Evolutionary conservation across 1,140 invertebrate genomes (phyloP).

Genomic region (Drosophila arizonae): DNA sequence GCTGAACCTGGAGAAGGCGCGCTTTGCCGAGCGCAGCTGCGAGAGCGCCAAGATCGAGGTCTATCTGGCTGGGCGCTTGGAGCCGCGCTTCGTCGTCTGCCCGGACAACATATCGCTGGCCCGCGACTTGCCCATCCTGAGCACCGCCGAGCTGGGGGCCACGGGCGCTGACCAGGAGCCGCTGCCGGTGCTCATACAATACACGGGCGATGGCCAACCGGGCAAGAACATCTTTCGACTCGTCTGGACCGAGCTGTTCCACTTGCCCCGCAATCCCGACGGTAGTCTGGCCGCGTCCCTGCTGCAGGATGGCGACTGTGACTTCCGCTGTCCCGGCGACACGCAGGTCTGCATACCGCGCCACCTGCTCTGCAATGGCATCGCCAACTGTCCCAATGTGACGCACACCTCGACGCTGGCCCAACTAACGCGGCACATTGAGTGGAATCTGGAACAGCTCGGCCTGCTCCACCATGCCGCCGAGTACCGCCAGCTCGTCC

Average conservation of each 20-base stretch:
- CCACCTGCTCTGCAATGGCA: constrained; percentile 92
- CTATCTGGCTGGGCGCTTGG: constrained; percentile 87
- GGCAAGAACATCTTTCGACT: constrained; percentile 92
- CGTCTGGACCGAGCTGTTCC: constrained; percentile 94
- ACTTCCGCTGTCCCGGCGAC: constrained; percentile 93
- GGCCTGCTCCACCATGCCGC: constrained; percentile 84
- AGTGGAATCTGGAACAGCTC: constrained; percentile 85
- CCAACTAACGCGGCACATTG: constrained; percentile 84
- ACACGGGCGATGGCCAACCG: constrained; percentile 86
- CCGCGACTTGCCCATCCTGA: constrained; percentile 90
- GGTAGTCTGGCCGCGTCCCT: constrained; percentile 90
- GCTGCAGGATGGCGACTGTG: constrained; percentile 87
- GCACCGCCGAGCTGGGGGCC: constrained; percentile 88
- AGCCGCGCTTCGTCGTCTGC: constrained; percentile 90
- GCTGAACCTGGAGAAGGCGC: constrained; percentile 93
- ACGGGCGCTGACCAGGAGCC: constrained; percentile 86
- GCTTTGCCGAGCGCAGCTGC: constrained; percentile 91
- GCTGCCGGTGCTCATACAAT: constrained; percentile 86
- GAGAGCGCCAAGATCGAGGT: constrained; percentile 93
- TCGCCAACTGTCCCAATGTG: constrained; percentile 89
- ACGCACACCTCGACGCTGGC: constrained; percentile 83
- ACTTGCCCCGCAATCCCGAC: constrained; percentile 91
- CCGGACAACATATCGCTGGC: constrained; percentile 91
- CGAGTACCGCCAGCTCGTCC: constrained; percentile 82
- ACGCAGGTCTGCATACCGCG: constrained; percentile 91